phyloP scores from a whole-genome alignment of 2,888 invertebrate species.

The Glyphotaelius pellucidus region DNA sequence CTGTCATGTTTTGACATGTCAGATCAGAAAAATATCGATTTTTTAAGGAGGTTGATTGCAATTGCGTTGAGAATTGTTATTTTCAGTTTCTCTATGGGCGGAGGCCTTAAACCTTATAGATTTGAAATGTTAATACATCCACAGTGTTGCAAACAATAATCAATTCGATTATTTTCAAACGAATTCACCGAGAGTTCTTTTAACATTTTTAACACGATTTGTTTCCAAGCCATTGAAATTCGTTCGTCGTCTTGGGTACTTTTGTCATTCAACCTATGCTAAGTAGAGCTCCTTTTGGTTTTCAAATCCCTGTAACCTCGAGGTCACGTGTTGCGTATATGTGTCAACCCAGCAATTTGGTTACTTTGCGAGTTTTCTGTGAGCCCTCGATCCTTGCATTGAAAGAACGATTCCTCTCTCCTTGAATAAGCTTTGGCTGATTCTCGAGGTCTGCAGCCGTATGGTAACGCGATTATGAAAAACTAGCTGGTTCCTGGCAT shows the following conservation, averaged over 20 bases:
- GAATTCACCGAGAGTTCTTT: neutral
- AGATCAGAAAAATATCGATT: too few species aligned
- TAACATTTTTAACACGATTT: neutral
- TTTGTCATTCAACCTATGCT: neutral
- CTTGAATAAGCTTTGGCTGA: neutral
- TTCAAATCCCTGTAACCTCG: neutral
- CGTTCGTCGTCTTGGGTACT: neutral
- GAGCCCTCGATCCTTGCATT: too few species aligned
- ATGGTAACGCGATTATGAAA: neutral
- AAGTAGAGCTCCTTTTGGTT: neutral
- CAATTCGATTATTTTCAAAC: neutral
- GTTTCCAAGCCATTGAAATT: neutral
- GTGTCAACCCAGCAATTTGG: neutral
- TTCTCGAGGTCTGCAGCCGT: neutral
- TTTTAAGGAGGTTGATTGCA: too few species aligned
- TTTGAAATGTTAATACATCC: too few species aligned
- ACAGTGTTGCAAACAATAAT: too few species aligned
- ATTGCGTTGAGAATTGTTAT: too few species aligned
- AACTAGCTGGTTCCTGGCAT: too few species aligned
- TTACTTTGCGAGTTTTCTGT: neutral
- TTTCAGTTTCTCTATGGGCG: too few species aligned
- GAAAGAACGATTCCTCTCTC: neutral
- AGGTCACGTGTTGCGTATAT: neutral
- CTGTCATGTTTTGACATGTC: too few species aligned
- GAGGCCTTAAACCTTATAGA: too few species aligned